phyloP scores from a whole-genome alignment of 2,113 vertebrate species.

The Syngnathoides biaculeatus region DNA sequence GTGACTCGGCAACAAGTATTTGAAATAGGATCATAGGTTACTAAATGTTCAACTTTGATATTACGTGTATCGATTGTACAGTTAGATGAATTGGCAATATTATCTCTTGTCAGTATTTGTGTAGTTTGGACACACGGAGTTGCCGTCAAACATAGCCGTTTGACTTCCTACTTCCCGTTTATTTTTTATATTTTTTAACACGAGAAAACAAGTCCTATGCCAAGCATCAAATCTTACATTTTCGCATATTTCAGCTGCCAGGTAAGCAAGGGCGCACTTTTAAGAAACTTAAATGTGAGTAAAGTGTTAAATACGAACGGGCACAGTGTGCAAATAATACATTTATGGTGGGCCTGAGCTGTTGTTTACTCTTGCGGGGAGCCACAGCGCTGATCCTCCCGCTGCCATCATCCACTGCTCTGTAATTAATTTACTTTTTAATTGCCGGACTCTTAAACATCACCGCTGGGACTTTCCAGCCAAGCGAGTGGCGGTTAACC shows the following conservation, averaged over 20 bases:
- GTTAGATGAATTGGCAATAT: no score
- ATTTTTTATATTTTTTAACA: background rate
- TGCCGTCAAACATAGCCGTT: background rate
- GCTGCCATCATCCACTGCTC: slow-evolving; percentile 48
- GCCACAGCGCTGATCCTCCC: slow-evolving; percentile 33
- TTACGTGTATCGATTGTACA: no score
- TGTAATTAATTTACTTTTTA: slow-evolving; percentile 75
- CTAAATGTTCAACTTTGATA: no score
- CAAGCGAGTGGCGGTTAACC: slow-evolving; percentile 56
- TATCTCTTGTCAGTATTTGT: background rate
- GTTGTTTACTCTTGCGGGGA: slow-evolving; percentile 56
- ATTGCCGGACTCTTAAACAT: slow-evolving; percentile 64
- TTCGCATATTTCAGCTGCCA: background rate
- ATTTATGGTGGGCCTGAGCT: background rate
- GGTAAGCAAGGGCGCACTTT: background rate
- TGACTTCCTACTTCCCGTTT: background rate
- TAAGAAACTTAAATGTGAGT: background rate
- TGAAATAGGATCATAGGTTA: no score
- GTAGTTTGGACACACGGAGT: background rate
- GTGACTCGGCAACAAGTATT: no score
- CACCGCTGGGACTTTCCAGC: slow-evolving; percentile 72
- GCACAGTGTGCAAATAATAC: background rate
- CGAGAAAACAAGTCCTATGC: background rate
- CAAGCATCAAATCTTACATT: background rate
- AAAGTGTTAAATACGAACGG: background rate